Conservation (phyloP, 2,113 vertebrate genomes). For the Notechis scutatus region DNA sequence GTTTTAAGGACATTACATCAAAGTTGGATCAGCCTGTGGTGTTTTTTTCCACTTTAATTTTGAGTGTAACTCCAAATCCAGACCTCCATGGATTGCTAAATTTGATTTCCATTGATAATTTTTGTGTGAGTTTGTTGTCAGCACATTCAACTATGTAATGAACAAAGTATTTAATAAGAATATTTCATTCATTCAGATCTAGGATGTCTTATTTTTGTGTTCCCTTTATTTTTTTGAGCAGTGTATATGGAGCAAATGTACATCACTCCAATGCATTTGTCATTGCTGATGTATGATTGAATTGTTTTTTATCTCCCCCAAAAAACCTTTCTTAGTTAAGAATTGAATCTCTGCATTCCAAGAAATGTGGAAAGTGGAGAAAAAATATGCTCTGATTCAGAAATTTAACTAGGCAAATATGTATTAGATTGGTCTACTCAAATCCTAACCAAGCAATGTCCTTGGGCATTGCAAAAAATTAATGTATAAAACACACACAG, state of each 20-base stretch:
- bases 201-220: too few species aligned
- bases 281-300: not conserved
- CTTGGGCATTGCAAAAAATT: not conserved
- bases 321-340: not conserved
- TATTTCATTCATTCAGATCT: too few species aligned
- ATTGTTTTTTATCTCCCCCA: not conserved
- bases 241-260: not conserved
- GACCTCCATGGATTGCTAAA: too few species aligned
- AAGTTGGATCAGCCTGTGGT: too few species aligned
- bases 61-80: too few species aligned
- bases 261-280: not conserved
- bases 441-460: not conserved
- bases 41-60: too few species aligned
- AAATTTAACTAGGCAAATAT: not conserved
- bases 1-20: too few species aligned
- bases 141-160: too few species aligned
- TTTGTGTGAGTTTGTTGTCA: too few species aligned
- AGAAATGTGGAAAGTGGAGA: not conserved
- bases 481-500: not conserved
- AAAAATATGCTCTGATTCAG: not conserved
- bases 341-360: not conserved
- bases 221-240: too few species aligned
- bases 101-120: too few species aligned
- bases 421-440: not conserved
- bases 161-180: too few species aligned